phyloP scores from a whole-genome alignment of 2,888 invertebrate genomes.

The Atrina japonica region DNA sequence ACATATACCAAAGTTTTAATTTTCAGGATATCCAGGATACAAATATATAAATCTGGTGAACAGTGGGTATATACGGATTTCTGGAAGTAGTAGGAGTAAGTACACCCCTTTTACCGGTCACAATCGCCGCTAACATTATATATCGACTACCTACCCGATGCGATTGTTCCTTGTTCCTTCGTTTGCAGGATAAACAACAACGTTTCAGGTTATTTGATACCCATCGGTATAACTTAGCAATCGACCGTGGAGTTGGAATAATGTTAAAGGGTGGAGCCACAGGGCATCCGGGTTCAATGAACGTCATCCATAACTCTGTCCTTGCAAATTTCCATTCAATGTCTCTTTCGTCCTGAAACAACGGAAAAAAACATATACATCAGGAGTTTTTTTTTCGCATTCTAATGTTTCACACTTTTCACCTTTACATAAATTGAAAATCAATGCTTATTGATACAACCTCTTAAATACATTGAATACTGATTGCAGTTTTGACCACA shows the following conservation, averaged over 20 bases:
- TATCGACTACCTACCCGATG: no score
- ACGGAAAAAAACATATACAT: background rate
- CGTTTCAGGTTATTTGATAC: no score
- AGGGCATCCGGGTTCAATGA: constrained; percentile 64
- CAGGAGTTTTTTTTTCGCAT: background rate
- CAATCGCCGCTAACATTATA: no score
- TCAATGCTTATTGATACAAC: background rate
- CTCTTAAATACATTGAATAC: background rate
- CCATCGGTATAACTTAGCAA: background rate
- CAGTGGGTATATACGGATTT: no score
- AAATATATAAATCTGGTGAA: no score
- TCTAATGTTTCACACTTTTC: background rate
- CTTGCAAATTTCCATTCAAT: constrained; percentile 68
- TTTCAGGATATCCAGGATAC: no score
- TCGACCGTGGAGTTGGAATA: constrained; percentile 49
- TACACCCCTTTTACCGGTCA: no score
- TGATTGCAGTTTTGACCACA: background rate
- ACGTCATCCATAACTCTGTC: constrained; percentile 66
- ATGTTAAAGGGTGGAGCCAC: constrained; percentile 68
- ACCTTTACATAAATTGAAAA: no score
- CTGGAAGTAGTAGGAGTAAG: no score
- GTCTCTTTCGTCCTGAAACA: constrained; percentile 59
- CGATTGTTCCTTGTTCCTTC: no score
- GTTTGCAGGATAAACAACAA: no score
- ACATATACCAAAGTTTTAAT: no score